Base-by-base conservation (phyloP, 2,797 vertebrate species). In the Mastacembelus armatus region DNA sequence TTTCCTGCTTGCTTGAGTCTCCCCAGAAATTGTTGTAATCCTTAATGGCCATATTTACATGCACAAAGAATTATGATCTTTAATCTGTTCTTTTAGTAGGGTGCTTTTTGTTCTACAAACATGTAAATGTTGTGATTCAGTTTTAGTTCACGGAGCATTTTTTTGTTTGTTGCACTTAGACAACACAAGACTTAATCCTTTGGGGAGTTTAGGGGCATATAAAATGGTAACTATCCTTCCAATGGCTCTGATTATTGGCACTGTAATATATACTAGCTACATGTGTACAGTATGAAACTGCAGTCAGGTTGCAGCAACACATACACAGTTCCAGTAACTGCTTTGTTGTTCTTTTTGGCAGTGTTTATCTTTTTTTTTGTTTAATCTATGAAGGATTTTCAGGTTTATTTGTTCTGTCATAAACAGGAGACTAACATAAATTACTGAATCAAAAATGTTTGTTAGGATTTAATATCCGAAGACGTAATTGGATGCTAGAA, bases 1-100 rank as follows among this genome's bases (percentile, higher is more conserved):
- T 80, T 83, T 81, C 71, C 61, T 77, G 69, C 66, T 74, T 60
- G 66, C 68, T 71, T 71, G 50, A 72, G 21, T 76, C 45, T 64
- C 35, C 22, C 10, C 38, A 56, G 63, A 71, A 83, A 74, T 16
- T 0, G 16, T 32, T 72, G 76, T 36, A 61, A 81, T 68, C 39
- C 59, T 68, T 70, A 62, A 59, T 66, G 49, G 48, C 57, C 56
- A 49, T 55, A 51, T 85, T 74, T 78, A 67, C 57, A 70, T 29
- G 12, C 33, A 14, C 32, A 39, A 19, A 67, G 18, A 27, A 42
- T 64, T 38, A 35, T 16, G 33, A 56, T 60, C 62, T 55, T 67
- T 65, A 49, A 66, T 78, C 58, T 29, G 52, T 44, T 38, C 21
- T 21, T 57, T 55, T 0, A 0, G 11, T 19, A 2, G 19, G 22